Conservation (phyloP, 2,797 vertebrate species). For the Hafferia zeledoni region DNA sequence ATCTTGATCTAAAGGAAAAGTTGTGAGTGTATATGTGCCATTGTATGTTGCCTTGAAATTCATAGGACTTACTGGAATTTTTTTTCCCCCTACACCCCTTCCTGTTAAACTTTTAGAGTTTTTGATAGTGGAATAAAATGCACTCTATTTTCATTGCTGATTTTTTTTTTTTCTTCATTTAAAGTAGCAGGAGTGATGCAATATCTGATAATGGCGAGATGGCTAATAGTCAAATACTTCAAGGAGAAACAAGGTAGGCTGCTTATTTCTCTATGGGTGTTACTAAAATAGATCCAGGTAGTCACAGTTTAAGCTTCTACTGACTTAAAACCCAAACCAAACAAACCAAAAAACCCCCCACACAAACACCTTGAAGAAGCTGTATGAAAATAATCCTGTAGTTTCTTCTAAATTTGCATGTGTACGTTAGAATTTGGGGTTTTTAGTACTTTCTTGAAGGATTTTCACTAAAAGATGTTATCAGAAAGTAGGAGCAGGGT, state of each 20-base stretch:
- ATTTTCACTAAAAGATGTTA: neutral
- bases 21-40: neutral
- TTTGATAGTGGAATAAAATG: neutral
- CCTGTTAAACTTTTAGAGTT: neutral
- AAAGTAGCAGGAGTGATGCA: constrained; percentile 76
- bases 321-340: neutral
- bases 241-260: constrained; percentile 77
- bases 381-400: neutral
- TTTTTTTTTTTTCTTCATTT: neutral
- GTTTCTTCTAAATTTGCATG: neutral
- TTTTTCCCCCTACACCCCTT: accelerated
- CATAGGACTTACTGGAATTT: neutral
- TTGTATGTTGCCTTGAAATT: neutral
- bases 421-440: accelerated
- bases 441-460: neutral
- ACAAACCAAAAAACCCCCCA: neutral
- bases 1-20: neutral
- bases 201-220: constrained; percentile 69
- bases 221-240: constrained; percentile 66
- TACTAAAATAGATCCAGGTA: neutral
- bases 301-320: neutral
- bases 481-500: neutral
- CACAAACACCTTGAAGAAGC: neutral
- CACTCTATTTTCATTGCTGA: neutral
- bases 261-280: neutral